A percentile compares a stretch with the other conserved stretches of the same genome.
phyloP scores from a whole-genome alignment of 2,113 vertebrate species.

The Formicarius rufipectus region DNA sequence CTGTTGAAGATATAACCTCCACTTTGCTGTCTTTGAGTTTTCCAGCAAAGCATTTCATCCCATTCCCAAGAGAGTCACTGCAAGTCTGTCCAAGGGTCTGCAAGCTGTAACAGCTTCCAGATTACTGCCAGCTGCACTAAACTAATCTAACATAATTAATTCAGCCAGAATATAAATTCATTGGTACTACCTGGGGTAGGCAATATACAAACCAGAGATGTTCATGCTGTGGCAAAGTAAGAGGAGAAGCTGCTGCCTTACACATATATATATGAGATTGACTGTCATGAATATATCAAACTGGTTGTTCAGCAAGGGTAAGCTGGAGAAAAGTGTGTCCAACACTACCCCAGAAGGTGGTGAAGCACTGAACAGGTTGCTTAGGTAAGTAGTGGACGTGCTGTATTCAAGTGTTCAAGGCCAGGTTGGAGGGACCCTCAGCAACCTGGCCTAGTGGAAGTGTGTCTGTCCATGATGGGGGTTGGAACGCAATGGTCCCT shows the following conservation, averaged over 20 bases:
- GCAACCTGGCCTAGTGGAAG: not conserved
- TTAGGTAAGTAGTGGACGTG: not conserved
- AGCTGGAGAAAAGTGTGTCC: not conserved
- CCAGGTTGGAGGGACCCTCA: not conserved
- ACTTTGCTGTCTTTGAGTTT: not conserved
- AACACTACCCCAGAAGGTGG: no score
- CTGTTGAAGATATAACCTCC: not conserved
- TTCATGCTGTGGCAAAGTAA: not conserved
- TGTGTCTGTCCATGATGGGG: not conserved
- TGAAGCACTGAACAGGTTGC: not conserved
- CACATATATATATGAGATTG: not conserved
- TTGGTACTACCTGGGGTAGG: not conserved
- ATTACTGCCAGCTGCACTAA: not conserved
- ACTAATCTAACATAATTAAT: not conserved
- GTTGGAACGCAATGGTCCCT: not conserved
- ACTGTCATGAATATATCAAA: not conserved
- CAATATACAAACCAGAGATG: not conserved
- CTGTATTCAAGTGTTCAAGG: not conserved
- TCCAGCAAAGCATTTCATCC: not conserved
- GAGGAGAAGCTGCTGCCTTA: not conserved
- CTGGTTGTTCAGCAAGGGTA: not conserved
- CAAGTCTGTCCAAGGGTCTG: not conserved
- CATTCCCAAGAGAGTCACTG: not conserved
- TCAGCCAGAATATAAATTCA: not conserved
- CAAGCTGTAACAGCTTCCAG: not conserved